Evolutionary conservation across 2,888 invertebrate species (phyloP).

Genomic region (Cheilosia vernalis): DNA sequence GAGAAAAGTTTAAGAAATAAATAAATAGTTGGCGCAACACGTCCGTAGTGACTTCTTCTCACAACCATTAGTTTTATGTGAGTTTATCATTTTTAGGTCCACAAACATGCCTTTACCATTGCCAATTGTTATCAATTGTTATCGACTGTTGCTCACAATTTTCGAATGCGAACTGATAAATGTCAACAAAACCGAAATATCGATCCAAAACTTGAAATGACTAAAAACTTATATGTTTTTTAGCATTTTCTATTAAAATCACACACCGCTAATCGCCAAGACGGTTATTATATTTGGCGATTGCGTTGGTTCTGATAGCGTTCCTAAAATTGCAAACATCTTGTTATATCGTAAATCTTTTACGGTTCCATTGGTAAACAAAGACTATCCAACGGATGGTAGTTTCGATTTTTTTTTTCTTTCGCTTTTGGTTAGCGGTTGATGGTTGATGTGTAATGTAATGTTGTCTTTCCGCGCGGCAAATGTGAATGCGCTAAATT

Average conservation of each 20-base stretch:
- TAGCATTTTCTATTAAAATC: background rate
- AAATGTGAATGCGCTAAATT: slow-evolving; percentile 50
- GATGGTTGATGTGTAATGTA: slow-evolving; percentile 13
- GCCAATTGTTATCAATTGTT: too few species aligned
- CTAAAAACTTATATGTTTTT: background rate
- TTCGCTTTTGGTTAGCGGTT: slow-evolving; percentile 25
- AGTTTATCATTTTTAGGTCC: too few species aligned
- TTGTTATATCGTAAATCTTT: slow-evolving; percentile 56
- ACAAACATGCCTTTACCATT: too few species aligned
- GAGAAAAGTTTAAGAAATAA: too few species aligned
- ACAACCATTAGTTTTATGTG: too few species aligned
- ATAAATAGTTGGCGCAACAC: too few species aligned
- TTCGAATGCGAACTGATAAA: too few species aligned
- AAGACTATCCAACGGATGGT: slow-evolving; percentile 21
- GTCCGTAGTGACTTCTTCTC: too few species aligned
- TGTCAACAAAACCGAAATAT: too few species aligned
- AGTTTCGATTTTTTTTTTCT: slow-evolving; percentile 28
- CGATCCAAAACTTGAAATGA: background rate
- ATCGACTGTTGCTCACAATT: too few species aligned
- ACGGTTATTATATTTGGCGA: background rate
- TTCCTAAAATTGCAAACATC: slow-evolving; percentile 39
- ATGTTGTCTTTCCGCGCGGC: slow-evolving; percentile 41
- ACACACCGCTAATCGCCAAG: background rate
- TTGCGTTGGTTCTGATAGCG: slow-evolving; percentile 9
- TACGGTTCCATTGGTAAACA: slow-evolving; percentile 46